A percentile compares a stretch with the other conserved stretches of the same genome.
Conservation (phyloP, 2,113 vertebrate genomes). For the Corythaeola cristata region DNA sequence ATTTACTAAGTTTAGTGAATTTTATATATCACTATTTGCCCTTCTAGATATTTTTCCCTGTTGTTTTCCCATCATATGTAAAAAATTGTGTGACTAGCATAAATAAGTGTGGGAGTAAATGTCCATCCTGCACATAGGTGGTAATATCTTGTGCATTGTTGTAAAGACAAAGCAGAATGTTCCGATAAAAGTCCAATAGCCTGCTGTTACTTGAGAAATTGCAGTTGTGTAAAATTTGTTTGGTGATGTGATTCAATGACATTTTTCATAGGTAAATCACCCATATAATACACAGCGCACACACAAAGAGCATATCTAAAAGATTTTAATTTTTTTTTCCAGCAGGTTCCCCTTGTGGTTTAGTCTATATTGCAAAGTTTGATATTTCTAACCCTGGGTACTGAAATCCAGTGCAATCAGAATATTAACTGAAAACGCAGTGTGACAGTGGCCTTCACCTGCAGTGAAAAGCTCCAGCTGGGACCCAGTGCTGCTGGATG, state of each 20-base stretch:
- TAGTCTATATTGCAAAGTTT: background rate
- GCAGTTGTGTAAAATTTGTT: background rate
- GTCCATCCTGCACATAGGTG: background rate
- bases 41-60: background rate
- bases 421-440: background rate
- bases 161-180: background rate
- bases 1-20: background rate
- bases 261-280: background rate
- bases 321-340: background rate
- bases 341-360: background rate
- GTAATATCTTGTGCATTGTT: background rate
- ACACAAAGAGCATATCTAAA: background rate
- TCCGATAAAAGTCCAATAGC: background rate
- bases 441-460: rapidly evolving
- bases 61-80: background rate
- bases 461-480: background rate
- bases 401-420: background rate
- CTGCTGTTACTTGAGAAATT: background rate
- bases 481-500: background rate
- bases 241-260: background rate
- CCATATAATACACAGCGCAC: background rate
- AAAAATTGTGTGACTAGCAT: background rate
- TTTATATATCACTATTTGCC: background rate
- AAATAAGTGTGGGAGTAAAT: background rate
- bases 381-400: background rate